Conservation (phyloP, 2,797 vertebrate species). For the Acipenser oxyrinchus region DNA sequence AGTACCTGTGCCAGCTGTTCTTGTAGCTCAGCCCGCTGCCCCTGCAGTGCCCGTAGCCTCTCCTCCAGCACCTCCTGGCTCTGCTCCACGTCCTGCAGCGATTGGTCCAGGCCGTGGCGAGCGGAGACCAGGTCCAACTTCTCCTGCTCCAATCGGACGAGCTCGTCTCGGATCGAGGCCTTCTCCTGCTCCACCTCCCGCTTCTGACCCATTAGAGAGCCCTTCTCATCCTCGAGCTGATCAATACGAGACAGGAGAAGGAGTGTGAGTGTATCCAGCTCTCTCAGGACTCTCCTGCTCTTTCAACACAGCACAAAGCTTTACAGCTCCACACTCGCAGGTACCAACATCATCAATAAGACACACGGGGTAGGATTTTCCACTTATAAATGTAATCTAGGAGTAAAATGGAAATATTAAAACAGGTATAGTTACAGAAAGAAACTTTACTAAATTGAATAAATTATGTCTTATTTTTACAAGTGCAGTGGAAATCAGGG, state of each 20-base stretch:
- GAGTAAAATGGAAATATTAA: no score
- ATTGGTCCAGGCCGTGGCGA: slow-evolving; percentile 56
- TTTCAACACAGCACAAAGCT: no score
- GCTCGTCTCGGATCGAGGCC: slow-evolving; percentile 63
- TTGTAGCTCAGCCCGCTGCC: slow-evolving; percentile 61
- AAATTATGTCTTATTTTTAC: no score
- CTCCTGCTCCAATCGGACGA: slow-evolving; percentile 71
- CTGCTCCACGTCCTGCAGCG: slow-evolving; percentile 59
- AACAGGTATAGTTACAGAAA: no score
- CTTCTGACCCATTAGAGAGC: slow-evolving; percentile 48
- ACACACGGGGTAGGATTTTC: no score
- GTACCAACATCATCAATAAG: no score
- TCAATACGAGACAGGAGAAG: not conserved
- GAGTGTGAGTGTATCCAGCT: no score
- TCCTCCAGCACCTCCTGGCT: slow-evolving; percentile 55
- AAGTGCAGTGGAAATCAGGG: no score
- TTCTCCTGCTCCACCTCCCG: slow-evolving; percentile 71
- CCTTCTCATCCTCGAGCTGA: slow-evolving; percentile 74
- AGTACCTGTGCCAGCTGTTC: slow-evolving; percentile 73
- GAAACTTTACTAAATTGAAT: no score
- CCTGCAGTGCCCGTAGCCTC: slow-evolving; percentile 59
- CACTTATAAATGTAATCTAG: no score
- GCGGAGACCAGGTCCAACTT: slow-evolving; percentile 63
- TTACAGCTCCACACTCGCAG: no score
- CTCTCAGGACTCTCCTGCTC: no score